Evolutionary conservation across 2,113 vertebrate genomes (phyloP), one percentile per base, ranked within the genome.

Genomic region (Progne subis): DNA sequence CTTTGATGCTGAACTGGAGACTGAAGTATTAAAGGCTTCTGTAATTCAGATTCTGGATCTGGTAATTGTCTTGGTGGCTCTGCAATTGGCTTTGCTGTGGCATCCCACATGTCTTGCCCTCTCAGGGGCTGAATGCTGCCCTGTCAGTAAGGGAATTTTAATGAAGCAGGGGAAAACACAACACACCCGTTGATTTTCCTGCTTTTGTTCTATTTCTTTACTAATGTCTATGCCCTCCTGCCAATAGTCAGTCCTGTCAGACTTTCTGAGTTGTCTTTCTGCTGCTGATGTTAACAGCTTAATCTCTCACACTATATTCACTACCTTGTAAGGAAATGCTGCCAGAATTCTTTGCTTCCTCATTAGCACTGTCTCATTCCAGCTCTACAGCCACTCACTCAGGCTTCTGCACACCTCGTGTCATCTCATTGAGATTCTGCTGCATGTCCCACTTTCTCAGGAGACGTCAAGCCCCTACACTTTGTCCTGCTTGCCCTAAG

Each of bases 401-500:
- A 11, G 32, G 28, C 56, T 67, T 46, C 78, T 90, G 37, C 17
- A 17, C 18, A 20, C 41, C 2, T 34, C 2, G 0, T 29, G 1
- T 29, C 49, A 49, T n/a, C 49, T 92, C 57, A 56, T 1, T 82
- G 57, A 44, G 55, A 83, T 91, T 77, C 77, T 69, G 25, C 31
- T 82, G 37, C 20, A 7, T 19, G 41, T n/a, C 17, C 21, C 29
- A 10, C 29, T 53, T 89, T 31, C 31, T 43, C 57, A 47, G 43
- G 43, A 69, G 56, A 50, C 0, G 0, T 37, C 49, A 56, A 44
- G 26, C 26, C 29, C 14, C 16, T 28, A 32, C 15, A 60, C 8
- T 69, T 82, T 44, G 47, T 47, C 25, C 14, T 23, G 11, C 18
- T 60, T 65, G 65, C 53, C 46, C 47, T 17, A 41, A 84, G 43